These are phyloP conservation scores for Chitala chitala DNA, from an alignment of 2,113 vertebrate genomes.

Conservation along the genomic window DNA sequence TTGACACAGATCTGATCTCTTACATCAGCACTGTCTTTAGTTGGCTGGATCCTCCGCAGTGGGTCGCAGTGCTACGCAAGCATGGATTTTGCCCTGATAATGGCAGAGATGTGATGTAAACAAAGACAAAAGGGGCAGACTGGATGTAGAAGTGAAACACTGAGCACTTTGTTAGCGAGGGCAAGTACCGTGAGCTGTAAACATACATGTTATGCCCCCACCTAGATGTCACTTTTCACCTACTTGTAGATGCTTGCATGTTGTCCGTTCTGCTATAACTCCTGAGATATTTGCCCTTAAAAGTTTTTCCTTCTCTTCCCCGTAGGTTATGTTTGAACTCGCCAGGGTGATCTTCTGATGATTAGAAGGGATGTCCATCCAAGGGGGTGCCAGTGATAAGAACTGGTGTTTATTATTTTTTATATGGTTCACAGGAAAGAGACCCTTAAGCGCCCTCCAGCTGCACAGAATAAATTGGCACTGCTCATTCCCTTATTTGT, in stretches of 20 bases:
- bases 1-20: background rate
- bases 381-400: background rate
- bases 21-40: background rate
- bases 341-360: slow-evolving; percentile 76
- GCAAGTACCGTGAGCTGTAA: background rate
- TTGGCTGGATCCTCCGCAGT: background rate
- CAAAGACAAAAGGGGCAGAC: background rate
- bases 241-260: background rate
- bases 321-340: slow-evolving; percentile 86
- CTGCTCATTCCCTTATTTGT: background rate
- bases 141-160: background rate
- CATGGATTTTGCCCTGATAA: background rate
- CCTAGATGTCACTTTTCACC: background rate
- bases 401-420: background rate
- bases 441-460: too few relatives aligned
- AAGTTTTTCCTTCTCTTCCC: slow-evolving; percentile 26
- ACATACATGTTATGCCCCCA: background rate
- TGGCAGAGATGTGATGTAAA: background rate
- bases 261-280: background rate
- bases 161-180: background rate
- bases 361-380: background rate
- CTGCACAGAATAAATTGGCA: too few relatives aligned
- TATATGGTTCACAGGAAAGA: too few relatives aligned
- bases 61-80: background rate
- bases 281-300: background rate